Conservation (phyloP, 2,113 vertebrate species). For the Formicarius rufipectus region DNA sequence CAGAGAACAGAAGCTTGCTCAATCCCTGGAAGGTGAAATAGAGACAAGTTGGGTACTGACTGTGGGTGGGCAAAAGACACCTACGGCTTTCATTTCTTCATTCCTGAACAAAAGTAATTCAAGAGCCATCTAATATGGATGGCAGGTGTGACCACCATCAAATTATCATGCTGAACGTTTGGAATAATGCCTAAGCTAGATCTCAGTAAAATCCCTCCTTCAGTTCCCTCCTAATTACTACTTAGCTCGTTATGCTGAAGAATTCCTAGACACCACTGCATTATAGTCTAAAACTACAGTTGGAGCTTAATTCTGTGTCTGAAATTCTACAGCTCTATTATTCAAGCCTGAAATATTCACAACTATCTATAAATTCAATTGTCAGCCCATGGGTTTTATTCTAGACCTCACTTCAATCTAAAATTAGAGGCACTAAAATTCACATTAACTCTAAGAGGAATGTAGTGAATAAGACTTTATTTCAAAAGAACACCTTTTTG, state of each 20-base stretch:
- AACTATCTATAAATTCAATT: constrained; percentile 98
- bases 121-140: background rate
- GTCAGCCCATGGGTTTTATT: constrained; percentile 90
- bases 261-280: constrained; percentile 67
- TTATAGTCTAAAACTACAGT: constrained; percentile 73
- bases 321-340: constrained; percentile 92
- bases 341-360: constrained; percentile 94
- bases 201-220: constrained; percentile 55
- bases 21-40: background rate
- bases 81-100: background rate
- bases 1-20: background rate
- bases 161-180: constrained; percentile 12
- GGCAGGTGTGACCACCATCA: constrained; percentile 2
- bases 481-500: constrained; percentile 92
- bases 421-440: constrained; percentile 97
- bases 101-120: background rate
- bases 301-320: constrained; percentile 80
- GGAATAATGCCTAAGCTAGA: constrained; percentile 46
- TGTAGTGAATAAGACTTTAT: constrained; percentile 90
- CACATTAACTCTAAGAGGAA: constrained; percentile 90
- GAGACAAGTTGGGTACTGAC: background rate
- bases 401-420: constrained; percentile 88
- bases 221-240: constrained; percentile 72
- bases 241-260: constrained; percentile 72
- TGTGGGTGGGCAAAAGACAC: background rate